Conservation (phyloP, 2,113 vertebrate genomes). For the Trinectes maculatus region DNA sequence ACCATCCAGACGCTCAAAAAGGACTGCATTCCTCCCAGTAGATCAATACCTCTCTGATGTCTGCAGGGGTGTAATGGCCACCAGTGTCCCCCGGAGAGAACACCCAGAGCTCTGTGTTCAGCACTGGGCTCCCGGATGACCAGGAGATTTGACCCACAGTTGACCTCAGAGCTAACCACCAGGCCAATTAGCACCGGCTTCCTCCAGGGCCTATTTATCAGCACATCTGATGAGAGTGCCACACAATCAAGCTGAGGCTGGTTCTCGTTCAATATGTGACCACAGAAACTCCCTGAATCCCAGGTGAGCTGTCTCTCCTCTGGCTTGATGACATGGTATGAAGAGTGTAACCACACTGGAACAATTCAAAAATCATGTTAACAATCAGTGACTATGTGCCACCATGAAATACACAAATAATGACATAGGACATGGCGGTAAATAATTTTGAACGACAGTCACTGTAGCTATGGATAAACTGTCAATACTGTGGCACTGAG, state of each 20-base stretch:
- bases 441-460: neutral
- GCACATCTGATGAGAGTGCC: conserved; percentile 47
- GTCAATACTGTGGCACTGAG: neutral
- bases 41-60: conserved; percentile 59
- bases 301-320: neutral
- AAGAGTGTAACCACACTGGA: neutral
- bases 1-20: conserved; percentile 5
- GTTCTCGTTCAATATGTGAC: conserved; percentile 17
- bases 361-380: neutral
- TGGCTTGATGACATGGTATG: conserved; percentile 3
- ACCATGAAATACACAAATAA: neutral
- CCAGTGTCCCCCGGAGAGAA: conserved; percentile 24
- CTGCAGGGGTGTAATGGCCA: conserved; percentile 31
- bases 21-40: conserved; percentile 5
- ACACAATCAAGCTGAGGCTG: conserved; percentile 29
- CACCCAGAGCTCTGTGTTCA: conserved; percentile 30
- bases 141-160: conserved; percentile 42
- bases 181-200: conserved; percentile 64
- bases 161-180: conserved; percentile 66
- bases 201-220: conserved; percentile 44
- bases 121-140: conserved; percentile 38
- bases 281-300: conserved; percentile 15
- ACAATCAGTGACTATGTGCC: neutral
- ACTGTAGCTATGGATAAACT: neutral
- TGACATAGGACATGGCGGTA: neutral